Evolutionary conservation across 2,113 vertebrate genomes (phyloP).

Genomic region (Drymodes brunneopygia): DNA sequence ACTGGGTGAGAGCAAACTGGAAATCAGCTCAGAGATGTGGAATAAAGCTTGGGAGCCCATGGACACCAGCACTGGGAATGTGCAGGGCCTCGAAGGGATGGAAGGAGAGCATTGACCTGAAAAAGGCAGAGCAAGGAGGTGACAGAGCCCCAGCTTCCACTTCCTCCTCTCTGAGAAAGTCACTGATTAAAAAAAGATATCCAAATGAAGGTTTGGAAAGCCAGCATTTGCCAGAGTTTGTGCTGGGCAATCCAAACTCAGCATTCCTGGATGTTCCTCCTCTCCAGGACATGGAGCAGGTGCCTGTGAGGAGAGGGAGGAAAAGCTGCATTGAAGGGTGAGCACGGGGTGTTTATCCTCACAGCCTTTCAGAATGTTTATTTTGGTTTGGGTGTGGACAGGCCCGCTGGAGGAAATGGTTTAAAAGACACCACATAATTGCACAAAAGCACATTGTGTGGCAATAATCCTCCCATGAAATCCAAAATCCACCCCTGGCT

Average conservation of each 20-base stretch:
- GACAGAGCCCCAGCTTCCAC: neutral
- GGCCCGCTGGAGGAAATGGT: neutral
- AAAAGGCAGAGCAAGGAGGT: neutral
- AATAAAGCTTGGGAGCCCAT: neutral
- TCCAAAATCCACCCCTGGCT: neutral
- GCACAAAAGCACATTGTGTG: constrained; percentile 30
- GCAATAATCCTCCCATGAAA: neutral
- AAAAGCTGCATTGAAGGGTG: neutral
- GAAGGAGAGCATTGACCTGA: neutral
- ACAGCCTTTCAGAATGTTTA: neutral
- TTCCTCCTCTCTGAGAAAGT: neutral
- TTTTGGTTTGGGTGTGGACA: constrained; percentile 10
- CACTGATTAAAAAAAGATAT: neutral
- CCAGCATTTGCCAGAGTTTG: neutral
- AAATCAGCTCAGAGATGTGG: neutral
- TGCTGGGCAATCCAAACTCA: neutral
- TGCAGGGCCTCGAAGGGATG: neutral
- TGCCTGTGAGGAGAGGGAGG: neutral
- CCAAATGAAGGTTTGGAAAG: neutral
- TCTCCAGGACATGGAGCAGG: neutral
- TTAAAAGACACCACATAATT: neutral
- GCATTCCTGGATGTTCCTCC: neutral
- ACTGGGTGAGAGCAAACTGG: neutral
- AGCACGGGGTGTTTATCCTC: neutral
- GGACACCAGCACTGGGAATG: neutral